phyloP scores from a whole-genome alignment of 1,140 invertebrate genomes.

The Drosophila subpulchrella region DNA sequence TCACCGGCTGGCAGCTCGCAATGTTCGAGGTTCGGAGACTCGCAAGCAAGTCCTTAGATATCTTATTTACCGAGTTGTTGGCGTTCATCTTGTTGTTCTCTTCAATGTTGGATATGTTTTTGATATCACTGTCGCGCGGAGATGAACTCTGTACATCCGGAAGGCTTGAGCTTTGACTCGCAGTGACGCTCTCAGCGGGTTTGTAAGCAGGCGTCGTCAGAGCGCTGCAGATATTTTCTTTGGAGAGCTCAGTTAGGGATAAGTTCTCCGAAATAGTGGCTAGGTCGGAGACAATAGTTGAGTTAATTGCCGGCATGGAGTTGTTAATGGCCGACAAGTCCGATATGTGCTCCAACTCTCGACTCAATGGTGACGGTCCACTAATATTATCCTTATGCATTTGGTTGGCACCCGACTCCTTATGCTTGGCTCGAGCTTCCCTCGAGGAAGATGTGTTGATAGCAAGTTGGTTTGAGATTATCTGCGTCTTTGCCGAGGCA shows the following conservation, averaged over 20 bases:
- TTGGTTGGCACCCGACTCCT: constrained; percentile 57
- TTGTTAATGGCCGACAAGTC: constrained; percentile 89
- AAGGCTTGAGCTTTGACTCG: background rate
- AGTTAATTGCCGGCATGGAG: constrained; percentile 85
- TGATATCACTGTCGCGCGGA: constrained; percentile 29
- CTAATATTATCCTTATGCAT: constrained; percentile 66
- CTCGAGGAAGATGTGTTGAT: constrained; percentile 26
- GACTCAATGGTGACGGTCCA: constrained; percentile 75
- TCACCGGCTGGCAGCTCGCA: constrained; percentile 40
- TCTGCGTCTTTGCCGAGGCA: constrained; percentile 92
- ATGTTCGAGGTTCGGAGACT: constrained; percentile 59
- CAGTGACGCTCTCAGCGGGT: constrained; percentile 16
- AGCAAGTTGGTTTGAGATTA: constrained; percentile 87
- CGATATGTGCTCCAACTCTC: constrained; percentile 86
- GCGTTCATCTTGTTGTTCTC: constrained; percentile 84
- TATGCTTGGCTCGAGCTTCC: constrained; percentile 52
- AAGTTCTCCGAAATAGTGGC: constrained; percentile 94
- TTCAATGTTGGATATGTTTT: constrained; percentile 73
- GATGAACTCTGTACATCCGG: constrained; percentile 5
- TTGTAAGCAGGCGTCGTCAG: constrained; percentile 12
- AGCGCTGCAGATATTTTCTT: constrained; percentile 44
- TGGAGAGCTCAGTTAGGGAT: constrained; percentile 86
- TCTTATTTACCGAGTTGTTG: constrained; percentile 74
- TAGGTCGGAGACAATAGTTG: constrained; percentile 87
- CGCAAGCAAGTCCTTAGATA: constrained; percentile 72